phyloP scores from a whole-genome alignment of 2,113 vertebrate genomes.

The Dromaius novaehollandiae region DNA sequence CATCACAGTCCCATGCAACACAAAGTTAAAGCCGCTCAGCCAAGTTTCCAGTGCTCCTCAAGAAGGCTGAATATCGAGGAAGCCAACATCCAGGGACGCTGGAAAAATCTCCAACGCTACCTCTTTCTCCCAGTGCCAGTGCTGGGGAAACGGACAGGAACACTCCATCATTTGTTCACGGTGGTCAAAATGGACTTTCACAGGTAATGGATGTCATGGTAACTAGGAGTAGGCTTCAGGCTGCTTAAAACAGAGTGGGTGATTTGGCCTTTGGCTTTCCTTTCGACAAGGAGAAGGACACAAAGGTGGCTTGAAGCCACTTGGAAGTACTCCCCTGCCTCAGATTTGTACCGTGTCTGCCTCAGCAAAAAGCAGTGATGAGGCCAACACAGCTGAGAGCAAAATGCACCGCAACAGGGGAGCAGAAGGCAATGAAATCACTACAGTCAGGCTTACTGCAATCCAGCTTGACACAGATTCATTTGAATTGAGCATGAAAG shows the following conservation, averaged over 20 bases:
- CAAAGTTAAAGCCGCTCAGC: neutral
- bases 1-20: neutral
- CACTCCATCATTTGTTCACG: neutral
- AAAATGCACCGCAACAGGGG: slow-evolving; percentile 16
- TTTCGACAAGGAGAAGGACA: neutral
- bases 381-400: neutral
- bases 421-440: neutral
- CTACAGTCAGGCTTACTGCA: neutral
- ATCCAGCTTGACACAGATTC: neutral
- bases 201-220: neutral
- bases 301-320: neutral
- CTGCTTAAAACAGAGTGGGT: neutral
- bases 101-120: neutral
- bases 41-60: neutral
- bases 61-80: neutral
- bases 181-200: neutral
- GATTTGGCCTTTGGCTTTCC: neutral
- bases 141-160: neutral
- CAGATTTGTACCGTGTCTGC: neutral
- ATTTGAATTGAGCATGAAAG: neutral
- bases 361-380: neutral
- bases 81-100: neutral
- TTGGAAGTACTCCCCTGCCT: neutral
- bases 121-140: neutral
- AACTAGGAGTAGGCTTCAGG: neutral